Evolutionary conservation across 30 jellyfish, hydroid and myxozoan species (phyloP), one percentile per base, ranked within the genome.

Genomic region (Aurelia aurita complex sp. Pacific): DNA sequence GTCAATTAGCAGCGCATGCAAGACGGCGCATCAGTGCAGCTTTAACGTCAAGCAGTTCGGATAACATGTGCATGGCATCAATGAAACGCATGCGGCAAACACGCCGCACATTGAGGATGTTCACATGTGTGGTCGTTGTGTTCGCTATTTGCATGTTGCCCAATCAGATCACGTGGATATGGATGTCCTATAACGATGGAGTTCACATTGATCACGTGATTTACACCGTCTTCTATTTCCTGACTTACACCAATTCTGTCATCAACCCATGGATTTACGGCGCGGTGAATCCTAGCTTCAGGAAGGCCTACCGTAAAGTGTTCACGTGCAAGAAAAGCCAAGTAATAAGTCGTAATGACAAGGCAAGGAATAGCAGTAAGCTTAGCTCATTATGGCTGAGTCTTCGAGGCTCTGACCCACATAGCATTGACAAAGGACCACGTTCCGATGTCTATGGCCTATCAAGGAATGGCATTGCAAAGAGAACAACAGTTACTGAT

Each of bases 231-330:
- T 90, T 84, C 84, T 90, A 90, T 85, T 73, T 66, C 19, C 80
- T 90, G 8, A 90, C 96, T 50, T 90, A 83, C 79, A 80, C 96
- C 13, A 90, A 90, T 63, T 83, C 95, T 1, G 93, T 90, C 55
- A 38, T 90, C 53, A 90, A 90, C 70, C 97, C 97, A 23, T 90
- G 97, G 97, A 90, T 90, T 15, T 90, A 90, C 63, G 97, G 91
- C 1, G 97, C 97, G 8, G 87, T 79, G 23, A 90, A 85, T 67
- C 88, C 97, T 1, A 57, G 80, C 60, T 90, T 90, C 68, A 74
- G 94, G 34, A 77, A 73, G 83, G 97, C 97, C 50, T 90, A 90
- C 77, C 65, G 87, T 66, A 55, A 73, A 70, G 33, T 86, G 55
- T 77, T 86, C 38, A 16, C 55, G 51, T 57, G 96, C 67, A 19